These are phyloP conservation scores for Drosophila atripex DNA, from an alignment of 2,888 invertebrate genomes.

Conservation along the genomic window DNA sequence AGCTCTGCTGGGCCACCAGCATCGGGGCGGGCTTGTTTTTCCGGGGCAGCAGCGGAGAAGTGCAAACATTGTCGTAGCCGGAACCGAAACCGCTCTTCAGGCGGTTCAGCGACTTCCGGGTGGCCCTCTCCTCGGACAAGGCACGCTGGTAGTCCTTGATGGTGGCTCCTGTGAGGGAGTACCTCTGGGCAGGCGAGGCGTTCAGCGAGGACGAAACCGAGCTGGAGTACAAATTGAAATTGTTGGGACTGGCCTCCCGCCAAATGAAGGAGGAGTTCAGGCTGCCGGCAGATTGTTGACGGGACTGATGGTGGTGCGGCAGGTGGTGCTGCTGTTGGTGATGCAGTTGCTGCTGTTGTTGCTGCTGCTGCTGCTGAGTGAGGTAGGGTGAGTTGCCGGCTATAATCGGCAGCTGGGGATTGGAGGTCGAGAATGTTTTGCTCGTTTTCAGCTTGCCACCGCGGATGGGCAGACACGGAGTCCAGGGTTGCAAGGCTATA, in stretches of 20 bases:
- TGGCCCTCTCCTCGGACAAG: slow-evolving; percentile 82
- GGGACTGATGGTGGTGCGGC: slow-evolving; percentile 52
- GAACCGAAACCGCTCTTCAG: slow-evolving; percentile 83
- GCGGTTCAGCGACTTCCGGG: slow-evolving; percentile 81
- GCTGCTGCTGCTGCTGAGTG: slow-evolving; percentile 58
- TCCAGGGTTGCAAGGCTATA: slow-evolving; percentile 84
- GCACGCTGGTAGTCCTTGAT: slow-evolving; percentile 80
- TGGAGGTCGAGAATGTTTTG: slow-evolving; percentile 84
- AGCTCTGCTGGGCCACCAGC: slow-evolving; percentile 52
- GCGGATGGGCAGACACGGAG: slow-evolving; percentile 84
- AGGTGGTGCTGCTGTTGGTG: slow-evolving; percentile 60
- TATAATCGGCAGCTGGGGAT: slow-evolving; percentile 84
- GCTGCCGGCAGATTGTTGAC: slow-evolving; percentile 82
- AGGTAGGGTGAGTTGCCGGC: slow-evolving; percentile 65
- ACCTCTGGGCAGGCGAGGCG: slow-evolving; percentile 74
- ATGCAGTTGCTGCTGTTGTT: slow-evolving; percentile 50
- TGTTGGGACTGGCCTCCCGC: slow-evolving; percentile 84
- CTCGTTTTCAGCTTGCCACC: slow-evolving; percentile 84
- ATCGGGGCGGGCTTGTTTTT: slow-evolving; percentile 81
- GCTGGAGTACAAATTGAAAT: slow-evolving; percentile 83
- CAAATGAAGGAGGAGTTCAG: slow-evolving; percentile 84
- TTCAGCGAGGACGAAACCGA: slow-evolving; percentile 83
- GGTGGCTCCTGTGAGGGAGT: slow-evolving; percentile 72
- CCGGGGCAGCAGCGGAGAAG: slow-evolving; percentile 82
- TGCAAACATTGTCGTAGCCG: slow-evolving; percentile 83